These are phyloP conservation scores for Microcebus griseorufus DNA, from an alignment of 2,113 vertebrate species.

Conservation along the genomic window DNA sequence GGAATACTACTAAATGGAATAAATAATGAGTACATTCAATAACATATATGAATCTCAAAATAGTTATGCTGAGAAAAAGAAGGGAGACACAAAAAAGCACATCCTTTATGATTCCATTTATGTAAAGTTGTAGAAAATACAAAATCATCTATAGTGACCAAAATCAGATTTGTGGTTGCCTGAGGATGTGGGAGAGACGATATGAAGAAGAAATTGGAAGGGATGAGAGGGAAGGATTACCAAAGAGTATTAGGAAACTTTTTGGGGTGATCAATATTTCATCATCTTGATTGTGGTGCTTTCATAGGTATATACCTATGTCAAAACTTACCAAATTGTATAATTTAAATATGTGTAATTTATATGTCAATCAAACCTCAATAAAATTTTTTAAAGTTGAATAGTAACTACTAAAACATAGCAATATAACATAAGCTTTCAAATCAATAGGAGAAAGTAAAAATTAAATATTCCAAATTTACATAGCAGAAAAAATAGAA, in stretches of 20 bases:
- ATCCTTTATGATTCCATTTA: not conserved
- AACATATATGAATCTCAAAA: not conserved
- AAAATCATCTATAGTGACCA: not conserved
- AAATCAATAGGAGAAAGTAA: not conserved
- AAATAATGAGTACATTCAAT: not conserved
- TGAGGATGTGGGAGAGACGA: not conserved
- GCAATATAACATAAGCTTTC: not conserved
- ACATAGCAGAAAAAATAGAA: not conserved
- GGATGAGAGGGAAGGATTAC: not conserved
- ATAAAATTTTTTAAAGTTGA: not conserved
- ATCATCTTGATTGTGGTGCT: not conserved
- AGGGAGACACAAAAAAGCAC: not conserved
- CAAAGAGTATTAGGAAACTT: not conserved
- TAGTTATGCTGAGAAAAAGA: not conserved
- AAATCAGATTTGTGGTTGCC: not conserved
- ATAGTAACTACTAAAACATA: not conserved
- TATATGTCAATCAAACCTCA: not conserved
- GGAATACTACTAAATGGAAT: constrained; percentile 4
- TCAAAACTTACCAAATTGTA: not conserved
- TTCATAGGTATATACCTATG: not conserved
- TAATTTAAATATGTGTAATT: not conserved
- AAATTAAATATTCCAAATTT: constrained; percentile 15
- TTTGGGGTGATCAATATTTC: not conserved
- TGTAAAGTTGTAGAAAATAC: not conserved
- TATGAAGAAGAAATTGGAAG: not conserved